A percentile compares a stretch with the other conserved stretches of the same genome.
Conservation (phyloP, 2,888 invertebrate genomes). For the Cenopis cana region DNA sequence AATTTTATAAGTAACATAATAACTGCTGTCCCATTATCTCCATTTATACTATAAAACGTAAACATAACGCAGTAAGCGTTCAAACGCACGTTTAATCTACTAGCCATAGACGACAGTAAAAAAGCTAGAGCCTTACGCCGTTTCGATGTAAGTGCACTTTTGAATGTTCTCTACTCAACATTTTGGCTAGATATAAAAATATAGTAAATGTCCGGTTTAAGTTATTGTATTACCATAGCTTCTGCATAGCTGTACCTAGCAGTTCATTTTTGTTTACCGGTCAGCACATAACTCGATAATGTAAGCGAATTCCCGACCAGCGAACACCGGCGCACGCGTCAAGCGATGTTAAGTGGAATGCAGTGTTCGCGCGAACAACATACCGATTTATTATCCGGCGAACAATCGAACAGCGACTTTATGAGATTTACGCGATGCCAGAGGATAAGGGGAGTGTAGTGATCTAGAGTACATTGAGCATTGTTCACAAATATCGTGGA, state of each 20-base stretch:
- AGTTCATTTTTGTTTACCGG: background rate
- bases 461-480: background rate
- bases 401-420: conserved; percentile 29
- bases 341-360: conserved; percentile 61
- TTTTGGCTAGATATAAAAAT: too few relatives aligned
- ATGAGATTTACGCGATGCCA: conserved; percentile 36
- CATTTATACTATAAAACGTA: too few relatives aligned
- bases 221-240: background rate
- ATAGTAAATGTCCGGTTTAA: background rate
- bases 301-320: conserved; percentile 32
- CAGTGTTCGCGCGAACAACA: conserved; percentile 56
- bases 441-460: conserved; percentile 15
- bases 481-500: too few relatives aligned
- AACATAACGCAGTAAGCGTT: too few relatives aligned
- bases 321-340: conserved; percentile 32
- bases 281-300: background rate
- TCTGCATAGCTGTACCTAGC: background rate
- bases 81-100: too few relatives aligned
- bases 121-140: too few relatives aligned
- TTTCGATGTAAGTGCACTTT: too few relatives aligned
- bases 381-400: conserved; percentile 48
- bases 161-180: too few relatives aligned
- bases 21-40: too few relatives aligned
- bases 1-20: too few relatives aligned
- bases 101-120: too few relatives aligned